Conservation (phyloP, 2,113 vertebrate species). For the Galbula dea region DNA sequence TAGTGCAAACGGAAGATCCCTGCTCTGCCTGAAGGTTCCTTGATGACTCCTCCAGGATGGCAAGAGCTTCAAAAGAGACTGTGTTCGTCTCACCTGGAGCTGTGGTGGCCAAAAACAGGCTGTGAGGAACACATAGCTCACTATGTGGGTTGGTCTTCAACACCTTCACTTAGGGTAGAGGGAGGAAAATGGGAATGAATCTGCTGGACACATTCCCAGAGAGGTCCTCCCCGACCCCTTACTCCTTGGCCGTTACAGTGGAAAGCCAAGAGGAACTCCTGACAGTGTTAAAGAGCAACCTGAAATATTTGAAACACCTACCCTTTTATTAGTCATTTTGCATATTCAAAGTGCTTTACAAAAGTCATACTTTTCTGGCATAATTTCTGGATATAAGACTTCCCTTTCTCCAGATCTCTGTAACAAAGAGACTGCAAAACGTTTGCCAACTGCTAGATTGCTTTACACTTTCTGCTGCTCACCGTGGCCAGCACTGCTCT, state of each 20-base stretch:
- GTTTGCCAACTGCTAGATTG: background rate
- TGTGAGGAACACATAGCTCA: background rate
- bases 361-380: background rate
- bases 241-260: background rate
- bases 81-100: background rate
- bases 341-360: background rate
- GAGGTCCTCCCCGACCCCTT: background rate
- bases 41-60: background rate
- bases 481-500: background rate
- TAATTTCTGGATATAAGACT: background rate
- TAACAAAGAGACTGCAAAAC: background rate
- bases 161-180: background rate
- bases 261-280: background rate
- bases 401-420: background rate
- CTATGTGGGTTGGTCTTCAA: background rate
- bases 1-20: background rate
- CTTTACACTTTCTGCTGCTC: background rate
- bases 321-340: constrained; percentile 9
- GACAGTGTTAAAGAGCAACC: background rate
- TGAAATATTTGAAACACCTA: background rate
- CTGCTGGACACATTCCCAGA: background rate
- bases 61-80: background rate
- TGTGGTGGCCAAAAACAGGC: background rate
- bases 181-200: background rate
- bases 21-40: background rate